Evolutionary conservation across 2,797 vertebrate genomes (phyloP).

Genomic region (Chaetodon trifasciatus): DNA sequence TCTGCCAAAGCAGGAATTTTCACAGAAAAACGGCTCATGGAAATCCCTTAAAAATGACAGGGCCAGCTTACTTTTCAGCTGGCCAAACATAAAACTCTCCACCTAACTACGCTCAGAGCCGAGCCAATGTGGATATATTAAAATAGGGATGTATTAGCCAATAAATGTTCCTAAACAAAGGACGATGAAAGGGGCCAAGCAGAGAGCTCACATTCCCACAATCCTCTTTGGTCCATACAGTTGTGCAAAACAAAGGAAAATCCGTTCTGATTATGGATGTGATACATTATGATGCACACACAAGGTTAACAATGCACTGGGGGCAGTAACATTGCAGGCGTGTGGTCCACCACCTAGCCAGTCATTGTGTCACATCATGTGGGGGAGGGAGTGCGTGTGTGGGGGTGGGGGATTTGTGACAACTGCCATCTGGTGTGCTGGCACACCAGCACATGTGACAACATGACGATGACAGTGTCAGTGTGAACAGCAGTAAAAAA

Average conservation of each 20-base stretch:
- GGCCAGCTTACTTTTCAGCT: slow-evolving; percentile 58
- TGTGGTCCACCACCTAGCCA: slow-evolving; percentile 59
- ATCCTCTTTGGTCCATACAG: slow-evolving; percentile 53
- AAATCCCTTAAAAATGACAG: slow-evolving; percentile 70
- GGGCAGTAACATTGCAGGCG: slow-evolving; percentile 42
- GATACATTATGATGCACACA: slow-evolving; percentile 59
- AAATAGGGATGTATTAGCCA: slow-evolving; percentile 49
- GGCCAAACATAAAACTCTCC: slow-evolving; percentile 36
- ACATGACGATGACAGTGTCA: slow-evolving; percentile 69
- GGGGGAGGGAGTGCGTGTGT: slow-evolving; percentile 56
- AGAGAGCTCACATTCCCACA: slow-evolving; percentile 38
- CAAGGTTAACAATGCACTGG: slow-evolving; percentile 50
- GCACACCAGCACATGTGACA: slow-evolving; percentile 74
- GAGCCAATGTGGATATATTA: slow-evolving; percentile 8
- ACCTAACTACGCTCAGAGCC: slow-evolving; percentile 6
- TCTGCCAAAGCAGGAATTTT: slow-evolving; percentile 58
- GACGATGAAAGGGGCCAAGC: slow-evolving; percentile 25
- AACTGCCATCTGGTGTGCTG: slow-evolving; percentile 79
- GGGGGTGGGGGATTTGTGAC: slow-evolving; percentile 74
- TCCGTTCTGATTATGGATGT: slow-evolving; percentile 65
- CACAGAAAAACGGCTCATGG: slow-evolving; percentile 60
- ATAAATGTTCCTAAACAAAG: slow-evolving; percentile 45
- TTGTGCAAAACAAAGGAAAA: slow-evolving; percentile 47
- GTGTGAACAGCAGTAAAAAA: slow-evolving; percentile 57
- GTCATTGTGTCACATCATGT: slow-evolving; percentile 68